Conservation (phyloP, 1,140 invertebrate species). For the Leptopilina boulardi region DNA sequence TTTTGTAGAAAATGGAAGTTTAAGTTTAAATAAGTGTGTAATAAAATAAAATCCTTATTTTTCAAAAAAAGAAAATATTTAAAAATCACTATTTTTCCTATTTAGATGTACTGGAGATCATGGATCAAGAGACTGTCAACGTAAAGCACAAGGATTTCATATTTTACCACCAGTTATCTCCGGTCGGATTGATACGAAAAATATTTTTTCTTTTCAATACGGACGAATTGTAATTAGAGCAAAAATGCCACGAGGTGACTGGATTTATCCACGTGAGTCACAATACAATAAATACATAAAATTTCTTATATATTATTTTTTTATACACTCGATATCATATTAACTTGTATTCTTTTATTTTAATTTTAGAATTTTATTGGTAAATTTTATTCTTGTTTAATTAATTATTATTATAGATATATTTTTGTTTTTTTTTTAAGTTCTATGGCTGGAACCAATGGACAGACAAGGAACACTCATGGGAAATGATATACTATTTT, state of each 20-base stretch:
- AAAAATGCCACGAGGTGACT: slow-evolving; percentile 82
- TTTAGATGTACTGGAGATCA: slow-evolving; percentile 78
- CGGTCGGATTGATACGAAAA: slow-evolving; percentile 81
- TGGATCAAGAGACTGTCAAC: slow-evolving; percentile 73
- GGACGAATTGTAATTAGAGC: slow-evolving; percentile 80
- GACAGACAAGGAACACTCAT: slow-evolving; percentile 41
- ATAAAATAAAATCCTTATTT: slow-evolving; percentile 23
- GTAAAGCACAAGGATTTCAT: slow-evolving; percentile 71
- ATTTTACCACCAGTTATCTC: slow-evolving; percentile 83
- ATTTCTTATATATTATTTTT: slow-evolving; percentile 33
- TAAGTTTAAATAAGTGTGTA: slow-evolving; percentile 74
- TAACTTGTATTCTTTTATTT: not conserved
- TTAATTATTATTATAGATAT: not conserved
- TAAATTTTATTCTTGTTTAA: slow-evolving; percentile 11
- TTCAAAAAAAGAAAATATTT: slow-evolving; percentile 40
- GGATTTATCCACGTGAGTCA: slow-evolving; percentile 80
- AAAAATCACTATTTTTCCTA: slow-evolving; percentile 31
- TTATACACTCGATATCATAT: too few species aligned
- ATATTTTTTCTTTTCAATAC: slow-evolving; percentile 77
- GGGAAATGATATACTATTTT: not conserved
- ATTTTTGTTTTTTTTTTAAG: slow-evolving; percentile 41
- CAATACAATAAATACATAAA: not conserved
- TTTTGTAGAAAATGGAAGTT: slow-evolving; percentile 75
- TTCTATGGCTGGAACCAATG: slow-evolving; percentile 50
- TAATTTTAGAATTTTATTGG: not conserved